Conservation (phyloP, 1,140 invertebrate genomes). For the Caerostris darwini region DNA sequence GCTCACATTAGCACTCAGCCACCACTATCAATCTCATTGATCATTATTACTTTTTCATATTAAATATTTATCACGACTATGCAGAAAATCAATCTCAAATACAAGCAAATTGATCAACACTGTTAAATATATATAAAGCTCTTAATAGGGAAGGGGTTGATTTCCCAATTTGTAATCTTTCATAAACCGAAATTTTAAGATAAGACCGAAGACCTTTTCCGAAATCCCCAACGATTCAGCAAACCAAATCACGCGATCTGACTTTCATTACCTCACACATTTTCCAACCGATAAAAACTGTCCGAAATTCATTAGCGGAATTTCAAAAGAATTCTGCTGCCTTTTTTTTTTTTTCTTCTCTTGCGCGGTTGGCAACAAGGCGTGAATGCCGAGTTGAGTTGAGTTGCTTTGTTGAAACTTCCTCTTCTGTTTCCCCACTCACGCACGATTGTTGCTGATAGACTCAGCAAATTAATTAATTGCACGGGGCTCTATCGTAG, state of each 20-base stretch:
- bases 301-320: conserved; percentile 37
- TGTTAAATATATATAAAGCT: too few species aligned
- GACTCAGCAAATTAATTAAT: conserved; percentile 41
- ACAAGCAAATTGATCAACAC: too few species aligned
- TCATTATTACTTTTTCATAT: too few species aligned
- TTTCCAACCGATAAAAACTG: conserved; percentile 9
- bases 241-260: background rate
- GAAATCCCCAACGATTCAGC: background rate
- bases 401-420: conserved; percentile 7
- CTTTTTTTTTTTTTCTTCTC: too few species aligned
- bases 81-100: too few species aligned
- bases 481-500: background rate
- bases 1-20: too few species aligned
- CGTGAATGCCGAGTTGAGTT: conserved; percentile 2
- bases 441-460: conserved; percentile 35
- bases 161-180: background rate
- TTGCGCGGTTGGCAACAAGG: background rate
- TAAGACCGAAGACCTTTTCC: background rate
- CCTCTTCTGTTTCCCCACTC: conserved; percentile 4
- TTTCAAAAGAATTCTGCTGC: background rate
- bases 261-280: background rate
- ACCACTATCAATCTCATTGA: too few species aligned
- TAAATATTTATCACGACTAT: too few species aligned
- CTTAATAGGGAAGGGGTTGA: background rate
- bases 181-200: background rate